phyloP scores from a whole-genome alignment of 2,113 vertebrate genomes.

The Paramormyrops kingsleyae region DNA sequence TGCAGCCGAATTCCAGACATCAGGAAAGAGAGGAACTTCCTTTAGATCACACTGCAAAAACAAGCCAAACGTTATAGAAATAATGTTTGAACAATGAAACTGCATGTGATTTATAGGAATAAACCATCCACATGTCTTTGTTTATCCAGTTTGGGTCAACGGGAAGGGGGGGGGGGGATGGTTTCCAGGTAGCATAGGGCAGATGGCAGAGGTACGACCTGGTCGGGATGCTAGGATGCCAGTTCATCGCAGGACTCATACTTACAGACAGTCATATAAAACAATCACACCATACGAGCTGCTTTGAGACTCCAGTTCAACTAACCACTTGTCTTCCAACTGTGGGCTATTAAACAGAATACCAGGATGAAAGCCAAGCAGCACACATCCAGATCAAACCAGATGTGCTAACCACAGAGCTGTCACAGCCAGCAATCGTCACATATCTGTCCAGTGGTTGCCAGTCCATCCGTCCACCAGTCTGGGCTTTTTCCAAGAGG shows the following conservation, averaged over 20 bases:
- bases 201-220: background rate
- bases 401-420: background rate
- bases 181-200: background rate
- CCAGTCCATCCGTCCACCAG: background rate
- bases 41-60: background rate
- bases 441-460: background rate
- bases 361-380: background rate
- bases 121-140: background rate
- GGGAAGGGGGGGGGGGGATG: background rate
- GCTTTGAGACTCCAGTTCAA: background rate
- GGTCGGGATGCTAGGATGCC: background rate
- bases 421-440: background rate
- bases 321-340: background rate
- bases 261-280: background rate
- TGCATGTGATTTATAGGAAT: background rate
- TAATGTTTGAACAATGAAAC: background rate
- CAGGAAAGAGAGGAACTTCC: background rate
- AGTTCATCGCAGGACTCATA: background rate
- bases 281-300: background rate
- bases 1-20: background rate
- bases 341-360: background rate
- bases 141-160: background rate
- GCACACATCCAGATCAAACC: background rate
- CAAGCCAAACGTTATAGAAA: background rate
- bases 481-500: background rate